phyloP scores from a whole-genome alignment of 2,888 invertebrate species.

The Xanthorhoe designata region DNA sequence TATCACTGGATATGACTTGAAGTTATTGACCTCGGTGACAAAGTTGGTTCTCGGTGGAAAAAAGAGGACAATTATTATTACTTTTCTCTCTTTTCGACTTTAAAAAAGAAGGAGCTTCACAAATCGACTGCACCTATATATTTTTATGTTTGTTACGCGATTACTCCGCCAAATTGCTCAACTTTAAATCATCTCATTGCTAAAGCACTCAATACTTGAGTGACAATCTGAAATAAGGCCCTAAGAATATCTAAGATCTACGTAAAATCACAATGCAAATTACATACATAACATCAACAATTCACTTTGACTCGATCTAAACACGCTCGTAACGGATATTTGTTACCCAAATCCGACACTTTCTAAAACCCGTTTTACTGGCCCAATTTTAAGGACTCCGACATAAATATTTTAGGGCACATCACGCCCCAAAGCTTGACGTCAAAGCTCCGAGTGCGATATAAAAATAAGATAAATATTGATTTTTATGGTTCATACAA shows the following conservation, averaged over 20 bases:
- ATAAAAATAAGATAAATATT: constrained; percentile 41
- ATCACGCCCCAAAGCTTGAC: constrained; percentile 37
- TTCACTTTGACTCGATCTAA: constrained; percentile 27
- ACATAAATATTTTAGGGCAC: constrained; percentile 41
- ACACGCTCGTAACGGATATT: constrained; percentile 29
- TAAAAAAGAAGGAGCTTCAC: no score
- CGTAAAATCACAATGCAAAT: not conserved
- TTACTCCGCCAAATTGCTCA: no score
- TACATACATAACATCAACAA: constrained; percentile 1
- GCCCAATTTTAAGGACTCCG: constrained; percentile 40
- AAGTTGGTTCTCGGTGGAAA: not conserved
- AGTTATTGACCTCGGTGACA: no score
- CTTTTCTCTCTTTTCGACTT: no score
- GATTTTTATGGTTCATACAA: constrained; percentile 30
- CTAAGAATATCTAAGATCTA: no score
- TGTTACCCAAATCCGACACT: constrained; percentile 31
- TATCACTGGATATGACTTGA: constrained; percentile 27
- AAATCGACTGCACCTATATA: no score
- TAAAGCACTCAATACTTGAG: no score
- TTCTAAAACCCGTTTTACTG: constrained; percentile 38
- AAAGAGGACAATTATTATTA: not conserved
- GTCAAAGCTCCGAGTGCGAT: constrained; percentile 33
- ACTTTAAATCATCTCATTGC: no score
- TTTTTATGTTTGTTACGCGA: no score
- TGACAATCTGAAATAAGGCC: no score